A percentile compares a stretch with the other conserved stretches of the same genome.
phyloP scores from a whole-genome alignment of 2,888 invertebrate genomes.

The Eristalis intricaria region DNA sequence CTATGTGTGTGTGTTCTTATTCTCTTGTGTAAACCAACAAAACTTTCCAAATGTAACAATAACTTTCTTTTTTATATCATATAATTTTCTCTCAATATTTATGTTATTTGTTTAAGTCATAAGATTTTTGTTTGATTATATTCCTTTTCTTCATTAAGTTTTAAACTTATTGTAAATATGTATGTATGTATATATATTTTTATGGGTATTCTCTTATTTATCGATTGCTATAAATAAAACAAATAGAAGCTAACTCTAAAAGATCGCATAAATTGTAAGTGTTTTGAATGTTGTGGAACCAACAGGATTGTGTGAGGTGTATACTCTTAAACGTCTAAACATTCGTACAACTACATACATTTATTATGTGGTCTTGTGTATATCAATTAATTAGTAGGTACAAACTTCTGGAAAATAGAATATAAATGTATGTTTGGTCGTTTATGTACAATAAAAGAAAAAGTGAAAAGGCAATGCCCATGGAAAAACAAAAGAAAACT shows the following conservation, averaged over 20 bases:
- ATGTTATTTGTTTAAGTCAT: slow-evolving; percentile 1
- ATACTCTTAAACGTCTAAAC: slow-evolving; percentile 21
- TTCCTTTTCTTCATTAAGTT: slow-evolving; percentile 20
- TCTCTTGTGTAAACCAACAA: slow-evolving; percentile 41
- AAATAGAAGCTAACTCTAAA: slow-evolving; percentile 19
- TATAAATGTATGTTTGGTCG: slow-evolving; percentile 41
- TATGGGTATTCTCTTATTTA: not conserved
- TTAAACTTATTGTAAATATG: slow-evolving; percentile 37
- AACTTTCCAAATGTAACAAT: slow-evolving; percentile 53
- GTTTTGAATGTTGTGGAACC: slow-evolving; percentile 10
- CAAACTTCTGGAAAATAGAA: slow-evolving; percentile 36
- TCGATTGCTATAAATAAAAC: slow-evolving; percentile 21
- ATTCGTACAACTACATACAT: slow-evolving; percentile 30
- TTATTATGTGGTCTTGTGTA: not conserved
- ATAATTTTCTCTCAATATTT: not conserved
- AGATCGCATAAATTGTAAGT: slow-evolving; percentile 16
- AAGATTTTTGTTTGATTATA: slow-evolving; percentile 15
- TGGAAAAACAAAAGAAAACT: not conserved
- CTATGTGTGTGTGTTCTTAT: not conserved
- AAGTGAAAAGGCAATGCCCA: not conserved
- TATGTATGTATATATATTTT: slow-evolving; percentile 7
- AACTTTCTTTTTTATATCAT: not conserved
- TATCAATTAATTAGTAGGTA: slow-evolving; percentile 43
- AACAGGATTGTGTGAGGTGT: slow-evolving; percentile 23
- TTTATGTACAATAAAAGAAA: slow-evolving; percentile 48